These are phyloP conservation scores for Parauchenoglanis ngamensis DNA, from an alignment of 2,797 vertebrate species.

Conservation along the genomic window DNA sequence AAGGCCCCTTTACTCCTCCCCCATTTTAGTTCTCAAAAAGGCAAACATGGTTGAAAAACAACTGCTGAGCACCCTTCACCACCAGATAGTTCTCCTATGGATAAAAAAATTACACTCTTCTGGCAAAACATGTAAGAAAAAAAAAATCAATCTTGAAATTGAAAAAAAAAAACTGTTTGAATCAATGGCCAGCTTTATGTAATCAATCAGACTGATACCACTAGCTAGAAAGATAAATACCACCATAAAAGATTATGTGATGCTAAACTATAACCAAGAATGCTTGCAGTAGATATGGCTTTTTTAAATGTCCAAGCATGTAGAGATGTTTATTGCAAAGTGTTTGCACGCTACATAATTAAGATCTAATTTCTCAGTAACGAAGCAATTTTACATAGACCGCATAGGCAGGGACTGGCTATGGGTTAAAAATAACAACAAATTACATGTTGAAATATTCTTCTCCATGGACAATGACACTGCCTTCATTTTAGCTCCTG, in stretches of 20 bases:
- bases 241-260: not conserved
- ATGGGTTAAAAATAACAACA: not conserved
- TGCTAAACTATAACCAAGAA: not conserved
- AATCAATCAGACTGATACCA: not conserved
- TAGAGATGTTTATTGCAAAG: not conserved
- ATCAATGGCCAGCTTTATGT: not conserved
- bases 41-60: not conserved
- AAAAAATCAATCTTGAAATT: not conserved
- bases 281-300: not conserved
- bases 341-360: not conserved
- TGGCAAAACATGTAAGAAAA: not conserved
- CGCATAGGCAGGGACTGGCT: too few relatives aligned
- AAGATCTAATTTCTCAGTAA: not conserved
- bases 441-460: not conserved
- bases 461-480: not conserved
- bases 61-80: not conserved
- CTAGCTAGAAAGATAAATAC: not conserved
- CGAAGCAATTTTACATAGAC: not conserved
- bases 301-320: not conserved
- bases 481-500: not conserved
- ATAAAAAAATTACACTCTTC: not conserved
- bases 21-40: conserved; percentile 12
- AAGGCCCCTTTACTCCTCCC: conserved; percentile 28
- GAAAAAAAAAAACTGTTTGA: not conserved
- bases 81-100: not conserved